Percentiles rank a stretch among this genome's conserved stretches.
phyloP scores from a whole-genome alignment of 2,113 vertebrate species.

The Noturus placidus region DNA sequence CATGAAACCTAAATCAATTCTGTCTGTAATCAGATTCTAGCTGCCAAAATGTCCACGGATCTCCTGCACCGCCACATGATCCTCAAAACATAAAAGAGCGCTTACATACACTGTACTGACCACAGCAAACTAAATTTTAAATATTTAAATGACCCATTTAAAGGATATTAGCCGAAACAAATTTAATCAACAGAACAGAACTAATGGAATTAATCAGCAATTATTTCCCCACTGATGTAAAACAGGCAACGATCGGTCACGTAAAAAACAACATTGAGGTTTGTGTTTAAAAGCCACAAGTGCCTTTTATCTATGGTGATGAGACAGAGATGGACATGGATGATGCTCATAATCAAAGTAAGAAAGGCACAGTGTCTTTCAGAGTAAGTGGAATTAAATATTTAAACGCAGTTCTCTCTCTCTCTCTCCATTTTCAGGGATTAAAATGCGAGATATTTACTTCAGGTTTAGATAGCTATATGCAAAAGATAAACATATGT shows the following conservation, averaged over 20 bases:
- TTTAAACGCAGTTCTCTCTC: neutral
- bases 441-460: neutral
- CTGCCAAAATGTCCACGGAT: neutral
- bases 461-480: neutral
- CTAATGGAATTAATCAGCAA: neutral
- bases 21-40: neutral
- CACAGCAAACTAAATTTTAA: neutral
- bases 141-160: neutral
- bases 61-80: neutral
- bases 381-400: neutral
- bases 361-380: neutral
- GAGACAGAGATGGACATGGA: neutral
- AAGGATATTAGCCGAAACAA: neutral
- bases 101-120: neutral
- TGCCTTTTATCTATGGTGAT: neutral
- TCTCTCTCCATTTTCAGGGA: neutral
- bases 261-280: neutral
- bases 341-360: neutral
- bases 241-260: neutral
- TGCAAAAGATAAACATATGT: neutral
- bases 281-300: neutral
- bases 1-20: neutral
- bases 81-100: neutral
- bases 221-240: neutral
- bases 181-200: neutral